Percentiles rank a stretch among this genome's conserved stretches.
These are phyloP conservation scores for Cinara cedri DNA, from an alignment of 2,888 invertebrate species.

Conservation along the genomic window DNA sequence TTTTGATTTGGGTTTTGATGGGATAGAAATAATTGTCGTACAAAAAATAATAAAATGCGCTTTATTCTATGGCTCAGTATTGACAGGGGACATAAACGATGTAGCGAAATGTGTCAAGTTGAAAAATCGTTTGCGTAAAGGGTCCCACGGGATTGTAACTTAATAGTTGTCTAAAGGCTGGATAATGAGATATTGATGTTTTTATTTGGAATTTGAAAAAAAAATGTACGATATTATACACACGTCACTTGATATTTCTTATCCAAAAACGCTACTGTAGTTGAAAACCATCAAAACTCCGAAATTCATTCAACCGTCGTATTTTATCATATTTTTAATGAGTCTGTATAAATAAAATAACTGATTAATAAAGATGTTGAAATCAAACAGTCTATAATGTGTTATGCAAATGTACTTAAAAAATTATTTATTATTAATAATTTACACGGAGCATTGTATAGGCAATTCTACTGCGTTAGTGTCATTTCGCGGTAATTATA, in stretches of 20 bases:
- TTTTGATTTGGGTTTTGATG: background rate
- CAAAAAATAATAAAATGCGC: no score
- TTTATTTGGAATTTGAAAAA: background rate
- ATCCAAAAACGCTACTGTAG: no score
- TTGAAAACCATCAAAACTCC: no score
- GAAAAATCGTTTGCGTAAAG: background rate
- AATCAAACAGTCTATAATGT: no score
- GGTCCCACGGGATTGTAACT: background rate
- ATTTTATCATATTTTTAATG: no score
- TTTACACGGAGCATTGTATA: slow-evolving; percentile 13
- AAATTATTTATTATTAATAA: background rate
- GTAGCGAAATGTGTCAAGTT: background rate
- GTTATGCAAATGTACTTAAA: background rate
- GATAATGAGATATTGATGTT: background rate
- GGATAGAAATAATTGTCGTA: background rate
- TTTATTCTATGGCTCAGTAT: background rate
- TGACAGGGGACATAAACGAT: background rate
- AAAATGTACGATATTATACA: background rate
- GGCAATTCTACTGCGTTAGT: slow-evolving; percentile 15
- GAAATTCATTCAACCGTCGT: no score
- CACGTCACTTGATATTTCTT: no score
- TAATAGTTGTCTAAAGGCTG: no score
- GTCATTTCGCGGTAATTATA: no score
- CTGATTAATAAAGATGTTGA: no score
- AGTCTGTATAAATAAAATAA: no score